Evolutionary conservation across 2,113 vertebrate species (phyloP), one percentile per base, ranked within the genome.

Genomic region (Austrofundulus limnaeus): DNA sequence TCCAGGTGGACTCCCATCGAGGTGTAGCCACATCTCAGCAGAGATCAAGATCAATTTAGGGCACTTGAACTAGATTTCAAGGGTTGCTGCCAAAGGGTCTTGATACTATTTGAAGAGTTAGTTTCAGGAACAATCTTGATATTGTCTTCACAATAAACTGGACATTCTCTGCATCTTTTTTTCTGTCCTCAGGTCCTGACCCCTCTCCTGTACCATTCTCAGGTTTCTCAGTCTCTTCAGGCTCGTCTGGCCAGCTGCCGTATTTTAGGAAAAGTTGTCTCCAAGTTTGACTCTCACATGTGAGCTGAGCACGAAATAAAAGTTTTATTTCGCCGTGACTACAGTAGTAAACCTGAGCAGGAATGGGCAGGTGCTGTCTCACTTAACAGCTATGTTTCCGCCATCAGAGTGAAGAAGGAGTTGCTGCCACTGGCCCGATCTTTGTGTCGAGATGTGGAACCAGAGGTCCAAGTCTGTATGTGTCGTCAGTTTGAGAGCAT

Each of bases 381-480:
- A 55, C 17, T 17, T 34, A 15, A 1, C 42, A 11, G 16, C 58
- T 19, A 10, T 43, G 47, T 55, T 54, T 17, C 7, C 70, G 24
- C 39, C 42, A 1, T 57, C 83, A 98, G 96, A 77, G 89, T 96
- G 81, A 97, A 96, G 85, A 94, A 93, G 81, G 96, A 98, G 76
- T 92, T 98, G 79, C 87, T 98, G 85, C 96, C 96, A 0, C 55
- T 98, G 85, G 94, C 95, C 78, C 95, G 93, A 72, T 94, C 96
- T 28, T 85, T 98, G 49, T 97, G 96, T 89, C 95, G 94, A 82
- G 96, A 98, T 54, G 90, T 92, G 60, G 96, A 98, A 70, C 94
- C 94, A 38, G 95, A 98, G 91, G 95, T 98, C 48, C 94, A 95
- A 83, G 92, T 93, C 65, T 96, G 94, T 59, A 96, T 98, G 92